Conservation (phyloP, 2,888 invertebrate species). For the Agrotis puta region DNA sequence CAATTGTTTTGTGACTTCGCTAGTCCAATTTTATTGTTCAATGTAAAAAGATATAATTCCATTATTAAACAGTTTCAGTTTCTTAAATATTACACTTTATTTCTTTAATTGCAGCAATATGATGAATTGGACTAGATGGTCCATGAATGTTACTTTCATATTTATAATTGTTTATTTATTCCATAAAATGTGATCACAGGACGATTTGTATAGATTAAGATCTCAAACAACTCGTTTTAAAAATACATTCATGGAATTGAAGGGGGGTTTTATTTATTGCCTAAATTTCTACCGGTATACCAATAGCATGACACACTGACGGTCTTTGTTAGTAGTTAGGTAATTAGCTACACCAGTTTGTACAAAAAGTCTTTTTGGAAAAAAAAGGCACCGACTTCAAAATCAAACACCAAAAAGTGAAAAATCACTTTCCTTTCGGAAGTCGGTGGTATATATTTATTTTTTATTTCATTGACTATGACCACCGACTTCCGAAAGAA, state of each 20-base stretch:
- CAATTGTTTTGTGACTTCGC: background rate
- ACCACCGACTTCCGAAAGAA: too few species aligned
- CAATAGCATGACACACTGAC: background rate
- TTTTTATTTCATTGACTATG: too few species aligned
- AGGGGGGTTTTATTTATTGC: slow-evolving; percentile 21
- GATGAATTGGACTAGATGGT: background rate
- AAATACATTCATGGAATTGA: slow-evolving; percentile 31
- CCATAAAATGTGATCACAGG: background rate
- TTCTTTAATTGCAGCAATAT: slow-evolving; percentile 1
- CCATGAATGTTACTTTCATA: background rate
- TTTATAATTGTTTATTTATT: slow-evolving; percentile 6
- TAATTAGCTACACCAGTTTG: too few species aligned
- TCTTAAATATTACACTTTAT: background rate
- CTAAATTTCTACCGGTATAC: background rate
- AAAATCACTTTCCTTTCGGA: too few species aligned
- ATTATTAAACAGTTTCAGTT: background rate
- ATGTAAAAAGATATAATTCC: background rate
- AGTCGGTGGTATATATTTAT: too few species aligned
- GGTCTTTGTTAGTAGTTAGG: too few species aligned
- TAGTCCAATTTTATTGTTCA: background rate
- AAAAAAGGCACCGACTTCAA: too few species aligned
- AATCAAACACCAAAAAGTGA: too few species aligned
- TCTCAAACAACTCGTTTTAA: slow-evolving; percentile 25
- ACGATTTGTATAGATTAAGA: slow-evolving; percentile 34
- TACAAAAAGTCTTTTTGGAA: too few species aligned